A percentile compares a stretch with the other conserved stretches of the same genome.
Evolutionary conservation across 2,888 invertebrate species (phyloP).

Genomic region (Abscondita cerata): DNA sequence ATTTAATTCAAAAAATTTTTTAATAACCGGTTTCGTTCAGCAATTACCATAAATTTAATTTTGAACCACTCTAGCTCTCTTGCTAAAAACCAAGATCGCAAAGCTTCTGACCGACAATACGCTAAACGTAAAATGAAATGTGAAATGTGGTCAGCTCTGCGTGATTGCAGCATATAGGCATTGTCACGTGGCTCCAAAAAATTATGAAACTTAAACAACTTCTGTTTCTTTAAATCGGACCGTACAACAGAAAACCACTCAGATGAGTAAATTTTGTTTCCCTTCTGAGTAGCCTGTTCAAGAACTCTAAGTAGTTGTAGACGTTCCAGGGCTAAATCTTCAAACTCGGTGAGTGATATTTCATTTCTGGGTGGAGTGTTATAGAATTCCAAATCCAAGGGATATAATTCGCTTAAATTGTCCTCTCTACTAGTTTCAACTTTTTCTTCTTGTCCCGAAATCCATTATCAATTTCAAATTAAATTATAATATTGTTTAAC

Average conservation of each 20-base stretch:
- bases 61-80: slow-evolving; percentile 91
- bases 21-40: slow-evolving; percentile 65
- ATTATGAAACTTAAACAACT: slow-evolving; percentile 69
- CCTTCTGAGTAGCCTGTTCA: slow-evolving; percentile 74
- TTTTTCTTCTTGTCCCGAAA: slow-evolving; percentile 10
- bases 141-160: slow-evolving; percentile 85
- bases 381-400: slow-evolving; percentile 82
- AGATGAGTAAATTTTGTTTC: slow-evolving; percentile 67
- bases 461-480: not conserved
- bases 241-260: slow-evolving; percentile 73
- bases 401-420: slow-evolving; percentile 66
- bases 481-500: not conserved
- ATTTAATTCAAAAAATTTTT: slow-evolving; percentile 71
- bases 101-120: slow-evolving; percentile 87
- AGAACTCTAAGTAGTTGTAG: slow-evolving; percentile 79
- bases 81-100: slow-evolving; percentile 85
- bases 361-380: slow-evolving; percentile 75
- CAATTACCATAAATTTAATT: slow-evolving; percentile 73
- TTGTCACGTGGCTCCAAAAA: slow-evolving; percentile 66
- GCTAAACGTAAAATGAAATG: slow-evolving; percentile 93
- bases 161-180: slow-evolving; percentile 69
- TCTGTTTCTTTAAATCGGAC: slow-evolving; percentile 71
- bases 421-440: slow-evolving; percentile 38
- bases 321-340: slow-evolving; percentile 85
- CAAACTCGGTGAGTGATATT: slow-evolving; percentile 83